Base-by-base conservation (phyloP, 2,888 invertebrate genomes). In the Drosophila bunnanda region DNA sequence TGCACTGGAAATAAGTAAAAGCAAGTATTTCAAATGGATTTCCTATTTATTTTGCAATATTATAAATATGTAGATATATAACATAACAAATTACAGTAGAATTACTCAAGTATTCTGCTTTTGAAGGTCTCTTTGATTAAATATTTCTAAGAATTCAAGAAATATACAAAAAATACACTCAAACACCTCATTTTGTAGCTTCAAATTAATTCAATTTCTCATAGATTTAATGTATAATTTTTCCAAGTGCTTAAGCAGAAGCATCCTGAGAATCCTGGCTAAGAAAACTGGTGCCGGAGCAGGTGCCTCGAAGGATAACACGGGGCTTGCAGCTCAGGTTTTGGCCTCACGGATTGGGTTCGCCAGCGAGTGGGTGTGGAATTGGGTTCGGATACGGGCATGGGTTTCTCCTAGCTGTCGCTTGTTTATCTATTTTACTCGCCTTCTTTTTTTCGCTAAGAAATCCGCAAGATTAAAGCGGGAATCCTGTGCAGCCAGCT, bases 401-500 rank as follows among this genome's bases (percentile, higher is more conserved):
- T 62, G 65, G 70, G 64, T 55, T 56, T n/a, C 75, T 75, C 54
- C 77, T 66, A 58, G 46, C 75, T 77, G 61, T 59, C 56, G 78
- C 88, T 87, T 85, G 85, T 89, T 86, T 86, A 89, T 86, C 85
- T 86, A 89, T 86, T 89, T 86, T 75, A 75, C 76, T 76, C 65
- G 59, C 68, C 70, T 71, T 76, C 70, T 22, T 68, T 58, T 68
- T 66, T 61, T 25, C 4, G 70, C 68, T 53, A 69, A 77, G 85
- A 88, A 90, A 87, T 89, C 89, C 85, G 55, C 48, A 81, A 89
- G 90, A 90, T 90, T 87, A 87, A 89, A 87, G 86, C 89, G 68
- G 60, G 73, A 52, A 59, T 60, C 52, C 57, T 61, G 60, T 68
- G 75, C 46, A 55, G 67, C 74, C 22, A 32, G 41, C 25, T 22